Evolutionary conservation across 1,140 invertebrate genomes (phyloP), one percentile per base, ranked within the genome.

Genomic region (Drosophila leontia): DNA sequence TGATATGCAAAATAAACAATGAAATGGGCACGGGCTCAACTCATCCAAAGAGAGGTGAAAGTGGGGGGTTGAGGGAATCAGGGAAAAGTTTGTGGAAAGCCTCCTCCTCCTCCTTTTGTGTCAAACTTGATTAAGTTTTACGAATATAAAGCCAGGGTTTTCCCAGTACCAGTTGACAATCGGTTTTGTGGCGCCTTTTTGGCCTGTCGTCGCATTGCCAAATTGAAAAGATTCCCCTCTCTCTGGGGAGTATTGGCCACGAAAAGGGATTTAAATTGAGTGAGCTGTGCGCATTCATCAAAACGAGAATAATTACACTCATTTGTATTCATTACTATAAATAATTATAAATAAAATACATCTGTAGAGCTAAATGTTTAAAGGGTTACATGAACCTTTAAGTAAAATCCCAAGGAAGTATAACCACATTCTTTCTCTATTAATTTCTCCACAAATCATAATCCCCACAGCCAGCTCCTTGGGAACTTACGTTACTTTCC

Each of bases 1-100:
- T 77, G 80, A 84, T 88, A 78, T 63, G 80, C 72, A 80, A 80
- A 78, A 71, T 77, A 88, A 87, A 83, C 56, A 83, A 48, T 56
- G 71, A 63, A n/a, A 62, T 72, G 63, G 71, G 57, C 71, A 44
- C 39, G 57, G 57, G 11, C 41, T 53, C 23, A 50, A 37, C 57
- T 58, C 42, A 60, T 42, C 65, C 67, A 35, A 48, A 19, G 23
- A 23, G 63, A 59, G 60, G 56, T 47, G 58, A 53, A 80, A 53
- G 61, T 50, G 47, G 23, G 47, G 65, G 65, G 69, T 48, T 48
- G 26, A 7, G 29, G 23, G 32, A 19, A 37, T 29, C 11, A 6
- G 65, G 55, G 35, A 70, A 71, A 72, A 72, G 32, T 72, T 72
- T 58, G 29, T 39, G 29, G 15, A 41, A 58, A 35, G 67, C 62